Conservation (phyloP, 2,888 invertebrate species). For the Seira ritae region DNA sequence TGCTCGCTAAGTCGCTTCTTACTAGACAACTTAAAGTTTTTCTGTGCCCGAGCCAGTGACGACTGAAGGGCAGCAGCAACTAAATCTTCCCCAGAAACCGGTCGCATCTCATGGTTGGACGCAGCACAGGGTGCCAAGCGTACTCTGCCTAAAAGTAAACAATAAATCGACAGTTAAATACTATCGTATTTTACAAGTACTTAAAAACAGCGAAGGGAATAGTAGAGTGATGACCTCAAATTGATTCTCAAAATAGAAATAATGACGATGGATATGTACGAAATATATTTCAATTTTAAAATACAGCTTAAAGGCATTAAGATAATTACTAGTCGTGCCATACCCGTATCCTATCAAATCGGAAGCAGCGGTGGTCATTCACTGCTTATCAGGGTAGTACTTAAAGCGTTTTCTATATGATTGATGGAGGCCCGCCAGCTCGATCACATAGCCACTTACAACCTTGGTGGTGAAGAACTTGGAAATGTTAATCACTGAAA, state of each 20-base stretch:
- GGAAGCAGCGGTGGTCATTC: too few relatives aligned
- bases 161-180: neutral
- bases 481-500: neutral
- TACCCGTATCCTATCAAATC: too few relatives aligned
- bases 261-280: too few relatives aligned
- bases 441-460: neutral
- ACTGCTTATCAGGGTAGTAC: too few relatives aligned
- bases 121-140: slow-evolving; percentile 21
- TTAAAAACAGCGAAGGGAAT: too few relatives aligned
- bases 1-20: neutral
- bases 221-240: too few relatives aligned
- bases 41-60: slow-evolving; percentile 69
- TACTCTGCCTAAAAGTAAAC: neutral
- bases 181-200: neutral
- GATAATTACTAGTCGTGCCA: too few relatives aligned
- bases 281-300: too few relatives aligned
- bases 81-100: slow-evolving; percentile 70
- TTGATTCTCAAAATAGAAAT: too few relatives aligned
- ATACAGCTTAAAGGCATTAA: too few relatives aligned
- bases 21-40: slow-evolving; percentile 45
- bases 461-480: neutral
- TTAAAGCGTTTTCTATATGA: too few relatives aligned
- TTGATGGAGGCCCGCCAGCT: neutral
- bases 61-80: slow-evolving; percentile 72
- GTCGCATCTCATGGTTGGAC: slow-evolving; percentile 70